Conservation (phyloP, 2,888 invertebrate species). For the Zaprionus lineosus region DNA sequence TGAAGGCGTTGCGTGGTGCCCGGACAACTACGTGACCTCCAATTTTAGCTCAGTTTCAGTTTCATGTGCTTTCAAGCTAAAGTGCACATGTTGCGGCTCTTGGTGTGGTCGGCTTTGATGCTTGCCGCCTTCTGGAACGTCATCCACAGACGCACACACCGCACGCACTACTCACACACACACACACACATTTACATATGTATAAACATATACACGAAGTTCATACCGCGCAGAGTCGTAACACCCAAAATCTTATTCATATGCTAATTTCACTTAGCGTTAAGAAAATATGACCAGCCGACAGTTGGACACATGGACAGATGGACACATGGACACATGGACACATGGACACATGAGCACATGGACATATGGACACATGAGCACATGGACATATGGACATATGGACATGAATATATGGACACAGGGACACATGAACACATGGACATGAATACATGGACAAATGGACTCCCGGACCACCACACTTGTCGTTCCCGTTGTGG, state of each 20-base stretch:
- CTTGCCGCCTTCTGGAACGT: slow-evolving; percentile 49
- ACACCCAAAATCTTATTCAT: slow-evolving; percentile 63
- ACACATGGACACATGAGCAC: background rate
- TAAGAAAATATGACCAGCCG: slow-evolving; percentile 50
- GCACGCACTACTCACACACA: slow-evolving; percentile 38
- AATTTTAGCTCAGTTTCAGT: slow-evolving; percentile 64
- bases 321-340: no score
- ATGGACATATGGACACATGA: background rate
- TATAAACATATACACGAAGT: background rate
- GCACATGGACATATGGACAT: background rate
- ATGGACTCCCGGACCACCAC: slow-evolving; percentile 9
- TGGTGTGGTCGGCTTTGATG: slow-evolving; percentile 71
- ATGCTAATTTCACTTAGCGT: slow-evolving; percentile 68
- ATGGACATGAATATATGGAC: background rate
- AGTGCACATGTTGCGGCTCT: slow-evolving; percentile 65
- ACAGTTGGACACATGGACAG: no score
- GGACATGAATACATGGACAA: background rate
- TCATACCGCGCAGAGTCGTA: slow-evolving; percentile 7
- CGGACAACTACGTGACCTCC: slow-evolving; percentile 73
- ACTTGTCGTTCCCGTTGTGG: slow-evolving; percentile 47
- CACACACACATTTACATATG: slow-evolving; percentile 2
- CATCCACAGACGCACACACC: slow-evolving; percentile 49
- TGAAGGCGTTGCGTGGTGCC: slow-evolving; percentile 23
- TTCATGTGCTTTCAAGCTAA: slow-evolving; percentile 53
- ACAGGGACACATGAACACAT: background rate